These are phyloP conservation scores for Sciaenops ocellatus DNA, from an alignment of 2,797 vertebrate species.

Conservation along the genomic window DNA sequence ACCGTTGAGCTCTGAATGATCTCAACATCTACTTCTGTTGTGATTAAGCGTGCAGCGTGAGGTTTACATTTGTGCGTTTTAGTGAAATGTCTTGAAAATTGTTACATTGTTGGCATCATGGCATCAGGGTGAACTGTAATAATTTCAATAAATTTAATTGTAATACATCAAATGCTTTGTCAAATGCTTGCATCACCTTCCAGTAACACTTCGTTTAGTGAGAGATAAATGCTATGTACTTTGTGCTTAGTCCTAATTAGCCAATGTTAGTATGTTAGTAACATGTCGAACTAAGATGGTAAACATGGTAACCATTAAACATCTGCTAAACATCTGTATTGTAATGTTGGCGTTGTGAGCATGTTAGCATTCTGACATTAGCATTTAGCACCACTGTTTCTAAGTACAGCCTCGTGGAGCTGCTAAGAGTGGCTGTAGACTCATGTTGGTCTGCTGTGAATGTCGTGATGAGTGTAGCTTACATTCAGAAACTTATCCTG, in stretches of 20 bases:
- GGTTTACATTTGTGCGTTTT: neutral
- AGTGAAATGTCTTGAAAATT: neutral
- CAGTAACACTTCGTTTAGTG: neutral
- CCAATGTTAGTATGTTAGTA: neutral
- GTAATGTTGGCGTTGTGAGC: neutral
- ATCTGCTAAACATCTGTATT: neutral
- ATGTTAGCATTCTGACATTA: neutral
- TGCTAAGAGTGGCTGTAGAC: neutral
- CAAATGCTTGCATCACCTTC: neutral
- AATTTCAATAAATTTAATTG: neutral
- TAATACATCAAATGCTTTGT: no score
- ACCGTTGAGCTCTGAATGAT: neutral
- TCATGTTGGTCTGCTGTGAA: constrained; percentile 11
- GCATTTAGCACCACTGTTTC: neutral
- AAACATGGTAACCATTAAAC: neutral
- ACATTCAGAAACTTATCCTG: constrained; percentile 15
- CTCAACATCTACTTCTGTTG: neutral
- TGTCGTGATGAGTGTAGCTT: constrained; percentile 13
- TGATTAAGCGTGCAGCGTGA: neutral
- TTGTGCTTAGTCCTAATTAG: neutral
- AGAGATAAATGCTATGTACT: no score
- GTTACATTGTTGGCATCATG: neutral
- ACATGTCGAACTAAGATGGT: neutral
- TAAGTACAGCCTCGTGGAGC: neutral
- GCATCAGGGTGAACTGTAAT: neutral